Conservation (phyloP, 2,888 invertebrate species). For the Spilosoma lubricipeda region DNA sequence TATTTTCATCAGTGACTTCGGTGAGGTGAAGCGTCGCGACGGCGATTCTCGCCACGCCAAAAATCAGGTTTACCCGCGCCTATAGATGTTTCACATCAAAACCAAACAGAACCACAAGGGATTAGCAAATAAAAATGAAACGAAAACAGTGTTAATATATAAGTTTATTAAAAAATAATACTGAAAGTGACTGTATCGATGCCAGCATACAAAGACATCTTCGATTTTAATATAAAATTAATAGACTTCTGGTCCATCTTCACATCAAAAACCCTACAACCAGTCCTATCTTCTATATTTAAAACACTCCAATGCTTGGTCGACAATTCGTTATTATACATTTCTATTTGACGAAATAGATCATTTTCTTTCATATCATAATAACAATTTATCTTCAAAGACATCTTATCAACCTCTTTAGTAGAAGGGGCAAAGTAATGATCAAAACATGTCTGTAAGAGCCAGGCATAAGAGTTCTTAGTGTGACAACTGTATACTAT, state of each 20-base stretch:
- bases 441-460: constrained; percentile 43
- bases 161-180: constrained; percentile 50
- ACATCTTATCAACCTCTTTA: constrained; percentile 45
- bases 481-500: constrained; percentile 66
- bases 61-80: too few species aligned
- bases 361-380: constrained; percentile 46
- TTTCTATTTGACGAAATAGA: constrained; percentile 58
- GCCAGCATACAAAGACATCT: constrained; percentile 63
- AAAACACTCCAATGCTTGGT: constrained; percentile 59
- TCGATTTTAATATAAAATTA: constrained; percentile 53
- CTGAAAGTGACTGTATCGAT: constrained; percentile 64
- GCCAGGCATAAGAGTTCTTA: constrained; percentile 52
- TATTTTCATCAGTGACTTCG: too few species aligned
- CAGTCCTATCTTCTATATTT: constrained; percentile 29
- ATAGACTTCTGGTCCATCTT: constrained; percentile 60
- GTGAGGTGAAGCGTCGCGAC: too few species aligned
- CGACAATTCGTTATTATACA: constrained; percentile 59
- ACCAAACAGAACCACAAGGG: too few species aligned
- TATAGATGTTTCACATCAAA: too few species aligned
- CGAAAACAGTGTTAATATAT: neutral
- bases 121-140: too few species aligned
- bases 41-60: too few species aligned
- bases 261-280: constrained; percentile 46
- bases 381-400: constrained; percentile 52
- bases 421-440: constrained; percentile 34